A percentile compares a stretch with the other conserved stretches of the same genome.
Evolutionary conservation across 2,888 invertebrate genomes (phyloP).

Genomic region (Tethea ocularis): DNA sequence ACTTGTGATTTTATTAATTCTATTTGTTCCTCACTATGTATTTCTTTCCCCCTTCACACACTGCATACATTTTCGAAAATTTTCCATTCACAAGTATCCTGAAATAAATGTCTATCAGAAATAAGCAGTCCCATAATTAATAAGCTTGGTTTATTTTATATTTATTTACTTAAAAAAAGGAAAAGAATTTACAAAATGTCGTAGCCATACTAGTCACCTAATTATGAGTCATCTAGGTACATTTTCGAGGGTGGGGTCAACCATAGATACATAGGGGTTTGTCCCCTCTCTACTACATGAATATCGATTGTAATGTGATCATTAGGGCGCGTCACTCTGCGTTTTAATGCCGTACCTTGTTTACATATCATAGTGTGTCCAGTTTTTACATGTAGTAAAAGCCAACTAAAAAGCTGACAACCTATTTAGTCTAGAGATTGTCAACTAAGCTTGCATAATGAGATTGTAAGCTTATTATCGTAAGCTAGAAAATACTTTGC

Average conservation of each 20-base stretch:
- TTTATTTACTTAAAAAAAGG: not conserved
- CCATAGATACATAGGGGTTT: slow-evolving; percentile 28
- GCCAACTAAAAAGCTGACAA: slow-evolving; percentile 10
- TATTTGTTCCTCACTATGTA: no score
- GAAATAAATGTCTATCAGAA: no score
- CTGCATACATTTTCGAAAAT: no score
- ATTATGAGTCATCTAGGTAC: slow-evolving; percentile 5
- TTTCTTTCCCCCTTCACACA: no score
- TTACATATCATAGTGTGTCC: slow-evolving; percentile 35
- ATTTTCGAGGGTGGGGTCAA: slow-evolving; percentile 23
- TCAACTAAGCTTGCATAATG: slow-evolving; percentile 1
- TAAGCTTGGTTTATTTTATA: no score
- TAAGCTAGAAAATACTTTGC: no score
- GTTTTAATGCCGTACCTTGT: slow-evolving; percentile 36
- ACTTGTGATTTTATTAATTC: no score
- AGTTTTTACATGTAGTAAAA: slow-evolving; percentile 28
- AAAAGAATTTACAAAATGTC: not conserved
- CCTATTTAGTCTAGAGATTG: not conserved
- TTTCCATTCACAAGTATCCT: no score
- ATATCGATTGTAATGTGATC: slow-evolving; percentile 53
- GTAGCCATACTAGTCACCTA: not conserved
- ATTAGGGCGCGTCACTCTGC: slow-evolving; percentile 40
- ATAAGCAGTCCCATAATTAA: no score
- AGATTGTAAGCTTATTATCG: not conserved
- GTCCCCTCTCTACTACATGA: slow-evolving; percentile 30